Percentiles rank a stretch among this genome's conserved stretches.
These are phyloP conservation scores for Molorchus minor DNA, from an alignment of 2,888 invertebrate genomes.

Conservation along the genomic window DNA sequence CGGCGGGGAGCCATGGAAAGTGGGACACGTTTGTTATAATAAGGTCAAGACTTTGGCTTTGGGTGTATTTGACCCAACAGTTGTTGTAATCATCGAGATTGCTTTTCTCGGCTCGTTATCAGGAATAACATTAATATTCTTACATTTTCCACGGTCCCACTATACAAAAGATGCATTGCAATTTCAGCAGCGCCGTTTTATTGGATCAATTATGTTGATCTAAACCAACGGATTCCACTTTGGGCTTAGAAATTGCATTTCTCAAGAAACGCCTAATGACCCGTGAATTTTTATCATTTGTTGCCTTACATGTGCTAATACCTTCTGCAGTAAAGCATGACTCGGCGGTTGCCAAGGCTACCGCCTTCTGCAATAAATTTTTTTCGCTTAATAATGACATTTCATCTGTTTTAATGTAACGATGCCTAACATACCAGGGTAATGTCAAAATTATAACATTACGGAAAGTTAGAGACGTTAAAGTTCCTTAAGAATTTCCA, in stretches of 20 bases:
- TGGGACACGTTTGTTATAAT: too few relatives aligned
- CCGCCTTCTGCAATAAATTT: constrained; percentile 24
- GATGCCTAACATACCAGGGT: constrained; percentile 39
- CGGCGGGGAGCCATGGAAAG: too few relatives aligned
- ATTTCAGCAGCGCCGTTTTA: background rate
- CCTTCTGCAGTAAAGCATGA: constrained; percentile 10
- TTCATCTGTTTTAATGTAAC: constrained; percentile 40
- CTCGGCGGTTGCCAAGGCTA: constrained; percentile 2
- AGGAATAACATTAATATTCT: constrained; percentile 1
- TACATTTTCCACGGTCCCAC: constrained; percentile 2
- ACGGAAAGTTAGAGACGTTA: too few relatives aligned
- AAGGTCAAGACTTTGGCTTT: too few relatives aligned
- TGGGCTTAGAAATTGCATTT: constrained; percentile 13
- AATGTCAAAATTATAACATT: constrained; percentile 41
- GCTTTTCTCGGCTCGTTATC: background rate
- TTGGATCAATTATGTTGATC: constrained; percentile 6
- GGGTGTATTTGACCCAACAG: too few relatives aligned
- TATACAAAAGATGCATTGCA: background rate
- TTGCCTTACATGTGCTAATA: constrained; percentile 14
- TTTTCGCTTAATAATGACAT: constrained; percentile 34
- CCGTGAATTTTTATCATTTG: constrained; percentile 19
- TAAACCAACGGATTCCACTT: constrained; percentile 9
- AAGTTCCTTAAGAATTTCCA: constrained; percentile 21
- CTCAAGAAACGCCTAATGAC: constrained; percentile 4
- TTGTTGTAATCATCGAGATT: too few relatives aligned